Evolutionary conservation across 1,140 invertebrate genomes (phyloP).

Genomic region (Drosophila guanche): DNA sequence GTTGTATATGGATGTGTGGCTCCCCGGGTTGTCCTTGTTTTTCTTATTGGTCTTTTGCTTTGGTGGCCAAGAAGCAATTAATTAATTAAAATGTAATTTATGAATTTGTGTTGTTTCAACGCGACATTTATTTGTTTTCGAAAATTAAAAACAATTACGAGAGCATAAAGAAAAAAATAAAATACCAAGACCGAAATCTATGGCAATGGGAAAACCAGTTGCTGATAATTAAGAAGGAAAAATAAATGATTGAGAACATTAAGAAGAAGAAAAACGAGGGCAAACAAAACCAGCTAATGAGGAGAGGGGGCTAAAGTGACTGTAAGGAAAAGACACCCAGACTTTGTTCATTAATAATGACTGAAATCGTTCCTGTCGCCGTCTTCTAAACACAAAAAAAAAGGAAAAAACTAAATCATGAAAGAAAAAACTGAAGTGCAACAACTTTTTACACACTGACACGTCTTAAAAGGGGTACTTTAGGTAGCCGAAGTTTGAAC

Average conservation of each 20-base stretch:
- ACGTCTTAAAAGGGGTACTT: too few species aligned
- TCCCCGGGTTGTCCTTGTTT: constrained; percentile 1
- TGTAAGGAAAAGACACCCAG: not conserved
- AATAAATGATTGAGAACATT: not conserved
- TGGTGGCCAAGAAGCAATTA: constrained; percentile 30
- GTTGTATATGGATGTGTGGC: constrained; percentile 11
- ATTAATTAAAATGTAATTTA: constrained; percentile 53
- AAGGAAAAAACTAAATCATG: constrained; percentile 1
- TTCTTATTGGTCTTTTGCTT: constrained; percentile 10
- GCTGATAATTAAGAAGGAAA: constrained; percentile 25
- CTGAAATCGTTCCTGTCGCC: constrained; percentile 28
- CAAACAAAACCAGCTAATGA: constrained; percentile 16
- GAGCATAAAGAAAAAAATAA: constrained; percentile 12
- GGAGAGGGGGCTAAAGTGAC: not conserved
- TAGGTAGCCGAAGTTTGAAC: too few species aligned
- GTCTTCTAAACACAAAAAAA: constrained; percentile 2
- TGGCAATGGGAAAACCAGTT: constrained; percentile 39
- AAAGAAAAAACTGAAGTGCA: constrained; percentile 15
- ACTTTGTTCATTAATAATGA: constrained; percentile 36
- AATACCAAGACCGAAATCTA: constrained; percentile 30
- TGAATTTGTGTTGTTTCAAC: constrained; percentile 25
- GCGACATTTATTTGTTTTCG: constrained; percentile 48
- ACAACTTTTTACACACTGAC: too few species aligned
- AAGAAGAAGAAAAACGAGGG: constrained; percentile 23
- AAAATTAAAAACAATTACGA: constrained; percentile 53